These are phyloP conservation scores for Arrhamphus sclerolepis DNA, from an alignment of 2,797 vertebrate species.

Conservation along the genomic window DNA sequence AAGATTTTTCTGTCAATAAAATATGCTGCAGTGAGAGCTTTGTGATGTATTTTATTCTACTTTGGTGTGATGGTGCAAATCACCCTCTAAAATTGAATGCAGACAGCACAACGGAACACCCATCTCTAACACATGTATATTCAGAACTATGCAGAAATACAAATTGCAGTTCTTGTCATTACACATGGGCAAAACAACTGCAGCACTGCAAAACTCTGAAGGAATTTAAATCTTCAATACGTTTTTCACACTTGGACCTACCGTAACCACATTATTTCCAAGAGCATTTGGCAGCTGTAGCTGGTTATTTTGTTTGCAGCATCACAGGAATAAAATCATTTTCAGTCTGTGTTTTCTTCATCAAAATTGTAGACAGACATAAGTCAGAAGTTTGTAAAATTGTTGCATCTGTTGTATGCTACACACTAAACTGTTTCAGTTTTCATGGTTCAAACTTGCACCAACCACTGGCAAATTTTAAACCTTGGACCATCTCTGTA, in stretches of 20 bases:
- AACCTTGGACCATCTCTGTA: neutral
- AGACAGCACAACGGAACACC: neutral
- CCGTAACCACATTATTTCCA: slow-evolving; percentile 14
- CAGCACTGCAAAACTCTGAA: slow-evolving; percentile 8
- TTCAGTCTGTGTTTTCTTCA: slow-evolving; percentile 32
- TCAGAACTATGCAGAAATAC: slow-evolving; percentile 14
- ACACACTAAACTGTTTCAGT: neutral
- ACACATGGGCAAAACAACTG: slow-evolving; percentile 3
- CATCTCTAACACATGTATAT: neutral
- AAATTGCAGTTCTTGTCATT: slow-evolving; percentile 1
- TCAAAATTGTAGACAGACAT: slow-evolving; percentile 25
- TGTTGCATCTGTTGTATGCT: slow-evolving; percentile 28
- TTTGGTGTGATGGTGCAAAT: slow-evolving; percentile 51
- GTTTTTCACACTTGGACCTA: slow-evolving; percentile 37
- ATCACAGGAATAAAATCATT: slow-evolving; percentile 31
- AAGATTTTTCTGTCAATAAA: slow-evolving; percentile 53
- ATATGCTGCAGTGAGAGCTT: slow-evolving; percentile 31
- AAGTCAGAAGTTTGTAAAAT: slow-evolving; percentile 26
- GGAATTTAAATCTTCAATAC: slow-evolving; percentile 13
- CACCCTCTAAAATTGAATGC: slow-evolving; percentile 49
- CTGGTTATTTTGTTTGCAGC: slow-evolving; percentile 40
- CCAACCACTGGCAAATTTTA: neutral
- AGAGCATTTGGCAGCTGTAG: slow-evolving; percentile 52
- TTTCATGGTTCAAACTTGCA: slow-evolving; percentile 2
- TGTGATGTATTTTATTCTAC: slow-evolving; percentile 57